Evolutionary conservation across 1,140 invertebrate species (phyloP), one percentile per base, ranked within the genome.

Genomic region (Dendroctonus valens): DNA sequence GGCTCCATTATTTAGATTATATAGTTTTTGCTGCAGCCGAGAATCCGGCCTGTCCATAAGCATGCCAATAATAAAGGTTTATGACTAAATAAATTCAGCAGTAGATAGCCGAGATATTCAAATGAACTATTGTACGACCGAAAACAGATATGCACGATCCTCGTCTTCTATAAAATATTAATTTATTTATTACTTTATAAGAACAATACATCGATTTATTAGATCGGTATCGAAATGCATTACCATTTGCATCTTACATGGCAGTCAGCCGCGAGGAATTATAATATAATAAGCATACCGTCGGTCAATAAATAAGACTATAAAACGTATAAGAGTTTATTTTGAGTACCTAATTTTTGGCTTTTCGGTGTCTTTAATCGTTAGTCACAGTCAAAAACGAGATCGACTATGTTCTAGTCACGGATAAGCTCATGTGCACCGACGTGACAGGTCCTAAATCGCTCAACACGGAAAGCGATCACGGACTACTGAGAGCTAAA

Each of bases 121-220:
- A 74, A 74, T 74, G 66, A 69, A 68, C 65, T 70, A 74, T 74
- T 74, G 73, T 74, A 65, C 57, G 59, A 69, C 62, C 73, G 59
- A 69, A 68, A 59, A 64, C 67, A 72, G 69, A 69, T 72, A 72
- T 68, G 70, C 73, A 74, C 71, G 73, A 73, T 69, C n/a, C 57
- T 46, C 44, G 53, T 64, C 59, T 59, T 46, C 41, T 67, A 60
- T 70, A 64, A 74, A 74, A 71, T 74, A 74, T 74, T 74, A 74
- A 74, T 74, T 72, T 73, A 74, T 74, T 74, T 74, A 74, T 74
- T 73, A 68, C 72, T 72, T 72, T 72, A 73, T 73, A 68, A 68
- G 70, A 74, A 74, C 73, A 74, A 74, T 74, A 74, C 70, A 74
- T 74, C 69, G 73, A 74, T 74, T 73, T 73, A 74, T 74, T 74